These are phyloP conservation scores for Raja brachyura DNA, from an alignment of 2,113 vertebrate genomes.

Conservation along the genomic window DNA sequence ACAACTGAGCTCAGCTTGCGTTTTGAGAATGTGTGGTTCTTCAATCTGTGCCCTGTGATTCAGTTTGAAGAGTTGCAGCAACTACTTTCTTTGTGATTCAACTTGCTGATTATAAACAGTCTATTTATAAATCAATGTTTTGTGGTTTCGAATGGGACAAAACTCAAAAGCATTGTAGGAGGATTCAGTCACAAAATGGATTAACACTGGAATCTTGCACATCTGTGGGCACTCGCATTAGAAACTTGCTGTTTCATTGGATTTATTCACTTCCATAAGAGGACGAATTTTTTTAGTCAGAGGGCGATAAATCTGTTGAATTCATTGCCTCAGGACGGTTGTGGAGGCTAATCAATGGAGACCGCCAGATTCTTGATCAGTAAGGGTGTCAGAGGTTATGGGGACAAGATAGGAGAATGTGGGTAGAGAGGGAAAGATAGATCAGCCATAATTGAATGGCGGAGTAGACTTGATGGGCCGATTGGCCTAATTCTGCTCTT, in stretches of 20 bases:
- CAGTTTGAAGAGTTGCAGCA: neutral
- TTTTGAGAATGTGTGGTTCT: neutral
- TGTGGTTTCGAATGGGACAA: neutral
- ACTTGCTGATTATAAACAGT: neutral
- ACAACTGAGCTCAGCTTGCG: neutral
- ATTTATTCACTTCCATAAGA: neutral
- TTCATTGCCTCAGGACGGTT: no score
- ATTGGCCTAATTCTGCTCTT: no score
- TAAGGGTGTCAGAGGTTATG: no score
- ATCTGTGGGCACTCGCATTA: neutral
- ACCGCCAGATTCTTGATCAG: no score
- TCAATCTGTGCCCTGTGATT: neutral
- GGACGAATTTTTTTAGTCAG: no score
- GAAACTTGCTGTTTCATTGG: neutral
- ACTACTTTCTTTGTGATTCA: neutral
- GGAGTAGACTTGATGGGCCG: no score
- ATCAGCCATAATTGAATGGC: no score
- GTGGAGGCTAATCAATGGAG: no score
- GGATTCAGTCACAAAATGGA: neutral
- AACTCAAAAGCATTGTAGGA: neutral
- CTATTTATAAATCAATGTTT: neutral
- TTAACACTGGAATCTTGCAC: neutral
- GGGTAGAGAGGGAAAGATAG: no score
- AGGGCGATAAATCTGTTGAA: no score
- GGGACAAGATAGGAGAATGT: no score